Evolutionary conservation across 30 jellyfish, hydroid and myxozoan species (phyloP).

Genomic region (Cassiopea andromeda): DNA sequence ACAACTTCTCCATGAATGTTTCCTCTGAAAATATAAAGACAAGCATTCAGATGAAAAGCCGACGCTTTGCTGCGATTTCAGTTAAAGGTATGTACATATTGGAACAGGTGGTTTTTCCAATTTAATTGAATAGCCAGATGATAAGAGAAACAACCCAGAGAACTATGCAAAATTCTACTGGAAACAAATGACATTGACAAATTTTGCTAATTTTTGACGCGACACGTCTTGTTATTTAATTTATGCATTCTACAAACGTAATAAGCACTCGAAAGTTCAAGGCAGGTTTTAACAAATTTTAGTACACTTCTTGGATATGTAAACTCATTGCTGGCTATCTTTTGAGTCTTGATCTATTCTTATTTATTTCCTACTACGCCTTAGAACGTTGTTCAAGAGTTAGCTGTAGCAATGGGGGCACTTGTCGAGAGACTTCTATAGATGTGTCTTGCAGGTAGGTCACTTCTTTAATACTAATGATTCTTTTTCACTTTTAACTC

Average conservation of each 20-base stretch:
- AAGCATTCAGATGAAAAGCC: background rate
- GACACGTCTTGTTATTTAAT: no score
- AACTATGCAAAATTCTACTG: no score
- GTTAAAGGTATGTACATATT: constrained; percentile 21
- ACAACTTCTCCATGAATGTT: background rate
- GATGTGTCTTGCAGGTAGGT: constrained; percentile 50
- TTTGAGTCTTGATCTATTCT: background rate
- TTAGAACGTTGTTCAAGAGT: constrained; percentile 38
- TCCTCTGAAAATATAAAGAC: background rate
- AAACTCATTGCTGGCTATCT: no score
- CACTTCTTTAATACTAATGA: background rate
- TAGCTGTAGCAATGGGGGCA: constrained; percentile 40
- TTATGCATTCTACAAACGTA: no score
- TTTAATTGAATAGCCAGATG: no score
- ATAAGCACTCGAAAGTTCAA: no score
- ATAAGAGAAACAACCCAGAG: no score
- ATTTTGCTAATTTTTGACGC: no score
- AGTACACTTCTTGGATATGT: no score
- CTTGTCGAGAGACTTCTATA: constrained; percentile 7
- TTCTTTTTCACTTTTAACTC: background rate
- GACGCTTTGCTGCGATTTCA: constrained; percentile 4
- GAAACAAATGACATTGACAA: no score
- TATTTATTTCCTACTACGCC: background rate
- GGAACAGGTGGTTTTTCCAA: background rate
- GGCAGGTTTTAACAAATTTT: no score